These are phyloP conservation scores for Paradoxurus hermaphroditus DNA, from an alignment of 2,113 vertebrate species.

Conservation along the genomic window DNA sequence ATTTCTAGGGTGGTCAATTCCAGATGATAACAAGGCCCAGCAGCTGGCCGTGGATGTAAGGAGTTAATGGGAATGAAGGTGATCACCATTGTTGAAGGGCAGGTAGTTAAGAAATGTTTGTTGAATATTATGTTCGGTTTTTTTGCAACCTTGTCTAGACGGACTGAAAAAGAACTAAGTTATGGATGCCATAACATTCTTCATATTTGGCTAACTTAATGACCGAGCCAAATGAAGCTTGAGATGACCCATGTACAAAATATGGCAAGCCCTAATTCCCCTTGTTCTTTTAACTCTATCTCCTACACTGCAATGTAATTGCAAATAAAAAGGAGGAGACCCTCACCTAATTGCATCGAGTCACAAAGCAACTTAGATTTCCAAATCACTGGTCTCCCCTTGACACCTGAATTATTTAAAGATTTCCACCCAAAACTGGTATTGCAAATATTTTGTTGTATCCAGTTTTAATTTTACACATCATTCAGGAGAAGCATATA, in stretches of 20 bases:
- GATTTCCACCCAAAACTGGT: neutral
- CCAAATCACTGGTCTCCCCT: neutral
- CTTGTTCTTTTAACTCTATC: neutral
- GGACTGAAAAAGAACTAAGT: neutral
- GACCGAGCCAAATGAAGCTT: neutral
- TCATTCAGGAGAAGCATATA: neutral
- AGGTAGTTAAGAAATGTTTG: neutral
- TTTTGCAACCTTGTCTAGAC: neutral
- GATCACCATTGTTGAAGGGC: neutral
- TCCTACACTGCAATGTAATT: neutral
- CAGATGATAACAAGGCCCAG: neutral
- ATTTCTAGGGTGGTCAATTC: neutral
- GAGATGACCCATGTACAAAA: neutral
- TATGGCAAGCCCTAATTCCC: neutral
- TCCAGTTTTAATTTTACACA: neutral
- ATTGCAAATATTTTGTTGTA: neutral
- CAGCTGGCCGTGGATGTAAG: neutral
- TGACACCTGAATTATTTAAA: constrained; percentile 25
- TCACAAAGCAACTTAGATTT: constrained; percentile 16
- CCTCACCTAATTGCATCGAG: neutral
- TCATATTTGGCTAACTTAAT: neutral
- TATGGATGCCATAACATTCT: neutral
- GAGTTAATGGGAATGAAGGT: neutral
- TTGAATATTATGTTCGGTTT: neutral
- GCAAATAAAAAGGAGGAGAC: neutral